Evolutionary conservation across 2,888 invertebrate species (phyloP), one percentile per base, ranked within the genome.

Genomic region (Parapristionchus giblindavisi): DNA sequence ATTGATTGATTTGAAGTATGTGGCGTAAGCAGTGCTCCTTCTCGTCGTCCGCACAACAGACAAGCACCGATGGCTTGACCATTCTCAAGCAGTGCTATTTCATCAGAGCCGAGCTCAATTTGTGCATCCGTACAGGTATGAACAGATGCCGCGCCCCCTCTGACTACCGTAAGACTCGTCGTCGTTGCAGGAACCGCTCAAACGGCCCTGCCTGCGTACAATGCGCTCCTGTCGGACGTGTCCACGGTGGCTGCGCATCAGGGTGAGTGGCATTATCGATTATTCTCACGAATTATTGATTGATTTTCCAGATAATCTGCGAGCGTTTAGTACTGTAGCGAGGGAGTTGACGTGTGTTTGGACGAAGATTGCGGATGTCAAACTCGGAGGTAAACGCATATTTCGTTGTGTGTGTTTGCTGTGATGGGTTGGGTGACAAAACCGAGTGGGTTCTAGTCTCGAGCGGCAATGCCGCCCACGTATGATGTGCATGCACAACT

Each of bases 21-120:
- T 85, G 85, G 85, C 75, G 85, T 6, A 81, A 85, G 58, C 77
- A 81, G 38, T 86, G 84, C 58, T 79, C 74, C 61, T 84, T 86
- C 72, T 79, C 82, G 1, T 77, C 77, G 4, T 63, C 78, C 3
- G 73, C 77, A 17, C 72, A 79, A 0, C 63, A 75, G 2, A 68
- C 52, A 4, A n/a, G 76, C 48, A 73, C 58, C 17, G 56, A 73
- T 40, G 32, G 43, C 2, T 29, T 56, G 14, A 27, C 72, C 6
- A 58, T 72, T 17, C 48, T 72, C 40, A 72, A 60, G 43, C 72
- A 72, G 60, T 32, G 58, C 32, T 58, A 58, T 6, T 38, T 60
- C n/a, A 58, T 72, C 48, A 58, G 40, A 32, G 72, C 72, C 21
- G 60, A 72, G 34, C 58, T 72, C 43, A 40, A 27, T 40, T 60